Percentiles rank a stretch among this genome's conserved stretches.
Evolutionary conservation across 2,797 vertebrate species (phyloP).

Genomic region (Gymnothorax reevesii): DNA sequence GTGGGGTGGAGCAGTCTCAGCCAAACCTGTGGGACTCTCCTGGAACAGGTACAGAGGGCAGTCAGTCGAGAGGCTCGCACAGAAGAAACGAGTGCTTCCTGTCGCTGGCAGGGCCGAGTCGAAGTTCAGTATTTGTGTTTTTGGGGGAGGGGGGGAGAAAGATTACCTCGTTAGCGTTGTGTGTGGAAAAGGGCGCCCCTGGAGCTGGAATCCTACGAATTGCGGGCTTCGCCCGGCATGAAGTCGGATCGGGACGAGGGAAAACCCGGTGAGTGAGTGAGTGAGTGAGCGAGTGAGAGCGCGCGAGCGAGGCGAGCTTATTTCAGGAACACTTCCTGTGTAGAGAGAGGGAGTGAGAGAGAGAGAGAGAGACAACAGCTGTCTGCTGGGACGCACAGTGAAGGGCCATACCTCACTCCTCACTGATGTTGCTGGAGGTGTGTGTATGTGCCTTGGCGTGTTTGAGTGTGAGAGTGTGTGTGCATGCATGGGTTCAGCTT

Average conservation of each 20-base stretch:
- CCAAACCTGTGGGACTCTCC: constrained; percentile 57
- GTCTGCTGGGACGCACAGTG: neutral
- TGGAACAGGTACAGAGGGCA: constrained; percentile 59
- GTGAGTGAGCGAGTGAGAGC: neutral
- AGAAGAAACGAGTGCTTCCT: constrained; percentile 49
- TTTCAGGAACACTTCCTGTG: neutral
- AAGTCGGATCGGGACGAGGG: constrained; percentile 70
- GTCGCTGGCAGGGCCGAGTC: constrained; percentile 32
- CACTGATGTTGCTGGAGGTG: neutral
- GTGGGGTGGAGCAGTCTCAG: constrained; percentile 47
- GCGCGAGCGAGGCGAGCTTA: constrained; percentile 4
- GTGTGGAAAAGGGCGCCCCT: constrained; percentile 25
- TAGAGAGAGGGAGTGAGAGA: neutral
- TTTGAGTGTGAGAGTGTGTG: neutral
- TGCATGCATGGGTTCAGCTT: neutral
- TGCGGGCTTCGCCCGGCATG: constrained; percentile 57
- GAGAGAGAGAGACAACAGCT: neutral
- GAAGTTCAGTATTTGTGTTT: constrained; percentile 28
- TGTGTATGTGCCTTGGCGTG: neutral
- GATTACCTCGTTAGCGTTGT: constrained; percentile 14
- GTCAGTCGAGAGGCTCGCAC: constrained; percentile 23
- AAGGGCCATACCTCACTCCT: neutral
- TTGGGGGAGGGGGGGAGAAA: neutral
- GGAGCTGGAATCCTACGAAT: constrained; percentile 54
- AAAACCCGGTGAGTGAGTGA: constrained; percentile 73